Conservation (phyloP, 2,888 invertebrate species). For the Caenorhabditis imperialis region DNA sequence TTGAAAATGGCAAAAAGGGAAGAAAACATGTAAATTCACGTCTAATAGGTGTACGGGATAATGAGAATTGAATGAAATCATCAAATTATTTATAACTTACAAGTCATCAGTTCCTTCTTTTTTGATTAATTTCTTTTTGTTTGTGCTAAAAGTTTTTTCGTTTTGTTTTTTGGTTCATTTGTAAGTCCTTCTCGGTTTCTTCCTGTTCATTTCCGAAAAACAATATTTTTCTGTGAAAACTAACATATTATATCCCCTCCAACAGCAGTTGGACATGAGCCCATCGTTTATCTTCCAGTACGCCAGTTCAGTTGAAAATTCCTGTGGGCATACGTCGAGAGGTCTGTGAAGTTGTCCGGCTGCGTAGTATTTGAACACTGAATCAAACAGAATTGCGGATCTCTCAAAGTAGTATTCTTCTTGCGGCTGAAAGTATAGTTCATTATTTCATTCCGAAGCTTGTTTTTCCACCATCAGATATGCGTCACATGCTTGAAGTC, state of each 20-base stretch:
- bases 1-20: neutral
- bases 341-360: conserved; percentile 71
- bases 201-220: conserved; percentile 3
- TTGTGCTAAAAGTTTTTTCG: conserved; percentile 37
- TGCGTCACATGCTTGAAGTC: conserved; percentile 60
- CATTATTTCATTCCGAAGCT: neutral
- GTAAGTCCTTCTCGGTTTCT: neutral
- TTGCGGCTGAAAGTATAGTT: conserved; percentile 57
- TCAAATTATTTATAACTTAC: conserved; percentile 35
- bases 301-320: conserved; percentile 66
- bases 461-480: conserved; percentile 55
- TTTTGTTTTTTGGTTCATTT: neutral
- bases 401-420: conserved; percentile 77
- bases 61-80: conserved; percentile 7
- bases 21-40: conserved; percentile 9
- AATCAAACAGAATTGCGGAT: conserved; percentile 72
- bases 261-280: conserved; percentile 72
- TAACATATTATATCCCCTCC: conserved; percentile 68
- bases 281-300: conserved; percentile 73
- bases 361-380: conserved; percentile 75
- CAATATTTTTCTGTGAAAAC: conserved; percentile 35
- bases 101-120: conserved; percentile 24
- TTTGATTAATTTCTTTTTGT: conserved; percentile 41
- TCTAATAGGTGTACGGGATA: conserved; percentile 35
- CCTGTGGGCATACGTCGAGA: conserved; percentile 68